phyloP scores from a whole-genome alignment of 2,888 invertebrate genomes.

The Heliothis peltigera region DNA sequence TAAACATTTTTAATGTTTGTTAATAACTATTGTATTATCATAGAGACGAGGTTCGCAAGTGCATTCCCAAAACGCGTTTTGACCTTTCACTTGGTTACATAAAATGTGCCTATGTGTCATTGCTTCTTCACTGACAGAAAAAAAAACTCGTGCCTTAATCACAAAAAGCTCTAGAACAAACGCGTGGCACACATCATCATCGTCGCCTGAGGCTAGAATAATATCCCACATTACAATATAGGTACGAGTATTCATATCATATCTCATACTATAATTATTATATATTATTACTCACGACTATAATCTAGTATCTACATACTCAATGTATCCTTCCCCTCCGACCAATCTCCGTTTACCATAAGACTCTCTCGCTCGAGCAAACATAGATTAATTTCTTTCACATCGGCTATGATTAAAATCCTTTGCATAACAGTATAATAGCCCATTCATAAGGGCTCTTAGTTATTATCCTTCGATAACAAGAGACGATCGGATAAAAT shows the following conservation, averaged over 20 bases:
- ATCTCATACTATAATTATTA: too few species aligned
- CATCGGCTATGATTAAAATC: constrained; percentile 63
- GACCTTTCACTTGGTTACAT: too few species aligned
- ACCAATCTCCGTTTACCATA: constrained; percentile 48
- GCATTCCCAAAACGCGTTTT: too few species aligned
- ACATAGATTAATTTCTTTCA: constrained; percentile 73
- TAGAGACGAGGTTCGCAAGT: too few species aligned
- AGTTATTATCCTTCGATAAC: constrained; percentile 14
- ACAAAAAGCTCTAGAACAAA: constrained; percentile 4
- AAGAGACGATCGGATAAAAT: constrained; percentile 5
- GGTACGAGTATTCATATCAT: constrained; percentile 25
- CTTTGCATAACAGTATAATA: constrained; percentile 55
- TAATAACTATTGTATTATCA: too few species aligned
- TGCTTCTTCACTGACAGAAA: not conserved
- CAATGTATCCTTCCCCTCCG: constrained; percentile 21
- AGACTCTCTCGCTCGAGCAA: constrained; percentile 59
- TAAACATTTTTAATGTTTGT: too few species aligned
- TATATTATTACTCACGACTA: not conserved
- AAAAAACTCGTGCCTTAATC: not conserved
- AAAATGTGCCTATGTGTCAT: too few species aligned
- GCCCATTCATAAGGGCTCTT: constrained; percentile 22
- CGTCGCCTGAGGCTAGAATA: constrained; percentile 11
- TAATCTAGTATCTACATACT: not conserved
- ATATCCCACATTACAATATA: constrained; percentile 17
- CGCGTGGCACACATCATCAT: too few species aligned